Percentiles rank a stretch among this genome's conserved stretches.
Evolutionary conservation across 2,797 vertebrate genomes (phyloP).

Genomic region (Alfaro cultratus): DNA sequence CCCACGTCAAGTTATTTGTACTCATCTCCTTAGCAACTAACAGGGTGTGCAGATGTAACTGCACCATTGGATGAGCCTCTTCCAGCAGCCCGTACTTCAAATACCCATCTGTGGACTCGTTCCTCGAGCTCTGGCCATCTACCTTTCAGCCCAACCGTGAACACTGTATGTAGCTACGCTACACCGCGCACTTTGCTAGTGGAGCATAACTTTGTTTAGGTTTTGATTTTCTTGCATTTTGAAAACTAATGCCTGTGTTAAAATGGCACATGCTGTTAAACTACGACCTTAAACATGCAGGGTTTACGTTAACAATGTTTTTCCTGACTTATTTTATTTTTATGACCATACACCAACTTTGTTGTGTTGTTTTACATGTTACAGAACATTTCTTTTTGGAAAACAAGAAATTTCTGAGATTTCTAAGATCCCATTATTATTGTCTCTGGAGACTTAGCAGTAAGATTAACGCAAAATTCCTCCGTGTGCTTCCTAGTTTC

Average conservation of each 20-base stretch:
- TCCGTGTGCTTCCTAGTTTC: constrained; percentile 52
- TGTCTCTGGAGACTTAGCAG: constrained; percentile 55
- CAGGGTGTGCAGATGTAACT: too few species aligned
- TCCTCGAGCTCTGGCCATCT: too few species aligned
- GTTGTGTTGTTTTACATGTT: neutral
- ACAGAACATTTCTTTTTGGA: neutral
- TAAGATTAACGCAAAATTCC: constrained; percentile 61
- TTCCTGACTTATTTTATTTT: neutral
- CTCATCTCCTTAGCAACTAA: too few species aligned
- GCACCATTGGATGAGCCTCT: too few species aligned
- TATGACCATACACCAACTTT: neutral
- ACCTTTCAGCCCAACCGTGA: too few species aligned
- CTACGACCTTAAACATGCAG: neutral
- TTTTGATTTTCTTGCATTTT: neutral
- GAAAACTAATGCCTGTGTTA: neutral
- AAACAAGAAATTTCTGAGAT: neutral
- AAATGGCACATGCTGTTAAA: neutral
- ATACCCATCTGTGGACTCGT: too few species aligned
- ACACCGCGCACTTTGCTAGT: too few species aligned
- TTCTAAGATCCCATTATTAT: constrained; percentile 66
- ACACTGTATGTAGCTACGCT: too few species aligned
- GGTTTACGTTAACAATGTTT: neutral
- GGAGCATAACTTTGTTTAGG: neutral
- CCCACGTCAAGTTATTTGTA: too few species aligned
- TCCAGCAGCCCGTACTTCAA: too few species aligned